phyloP scores from a whole-genome alignment of 2,797 vertebrate genomes.

The Lithobates pipiens region DNA sequence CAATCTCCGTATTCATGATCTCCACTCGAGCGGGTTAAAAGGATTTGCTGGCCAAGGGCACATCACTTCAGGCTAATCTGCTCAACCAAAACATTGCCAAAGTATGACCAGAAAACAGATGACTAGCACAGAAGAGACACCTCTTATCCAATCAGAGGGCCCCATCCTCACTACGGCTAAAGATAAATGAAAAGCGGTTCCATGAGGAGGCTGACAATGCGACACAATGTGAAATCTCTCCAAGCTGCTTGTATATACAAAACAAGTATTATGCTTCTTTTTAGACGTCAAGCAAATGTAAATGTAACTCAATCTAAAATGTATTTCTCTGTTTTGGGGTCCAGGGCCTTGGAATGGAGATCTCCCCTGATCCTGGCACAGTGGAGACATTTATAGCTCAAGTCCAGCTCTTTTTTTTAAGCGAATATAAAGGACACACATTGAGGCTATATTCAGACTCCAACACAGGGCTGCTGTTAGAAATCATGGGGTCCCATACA shows the following conservation, averaged over 20 bases:
- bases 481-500: too few species aligned
- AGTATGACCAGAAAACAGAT: constrained; percentile 67
- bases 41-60: constrained; percentile 87
- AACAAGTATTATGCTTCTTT: not conserved
- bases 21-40: constrained; percentile 83
- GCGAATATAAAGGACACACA: too few species aligned
- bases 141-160: not conserved
- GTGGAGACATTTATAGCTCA: too few species aligned
- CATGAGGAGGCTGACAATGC: not conserved
- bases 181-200: constrained; percentile 1
- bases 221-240: not conserved
- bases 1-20: constrained; percentile 83
- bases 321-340: too few species aligned
- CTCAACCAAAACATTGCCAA: constrained; percentile 73
- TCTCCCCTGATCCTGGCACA: too few species aligned
- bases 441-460: too few species aligned
- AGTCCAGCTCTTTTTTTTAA: too few species aligned
- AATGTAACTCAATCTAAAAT: not conserved
- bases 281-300: not conserved
- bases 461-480: too few species aligned
- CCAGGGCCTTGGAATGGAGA: too few species aligned
- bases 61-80: constrained; percentile 79
- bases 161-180: not conserved
- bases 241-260: not conserved
- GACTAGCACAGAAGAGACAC: constrained; percentile 21